Conservation (phyloP, 2,888 invertebrate species). For the Marronus borbonicus region DNA sequence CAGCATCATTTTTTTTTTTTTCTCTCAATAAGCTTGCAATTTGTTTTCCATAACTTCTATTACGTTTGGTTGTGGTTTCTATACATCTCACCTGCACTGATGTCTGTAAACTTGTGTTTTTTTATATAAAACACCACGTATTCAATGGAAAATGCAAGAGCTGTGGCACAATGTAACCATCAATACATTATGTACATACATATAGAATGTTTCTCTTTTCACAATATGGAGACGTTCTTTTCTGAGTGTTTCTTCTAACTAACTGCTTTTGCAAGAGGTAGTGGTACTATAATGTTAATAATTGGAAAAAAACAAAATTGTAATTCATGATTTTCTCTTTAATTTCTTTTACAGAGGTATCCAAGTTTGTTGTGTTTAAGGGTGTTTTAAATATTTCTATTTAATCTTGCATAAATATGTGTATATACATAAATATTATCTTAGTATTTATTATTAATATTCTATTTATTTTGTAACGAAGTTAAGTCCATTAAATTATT, state of each 20-base stretch:
- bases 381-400: slow-evolving; percentile 23
- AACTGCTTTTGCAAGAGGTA: slow-evolving; percentile 48
- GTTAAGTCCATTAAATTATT: slow-evolving; percentile 23
- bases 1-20: neutral
- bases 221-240: slow-evolving; percentile 21
- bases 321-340: slow-evolving; percentile 31
- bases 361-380: neutral
- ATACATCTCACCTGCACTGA: slow-evolving; percentile 10
- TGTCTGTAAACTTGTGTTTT: neutral
- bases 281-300: slow-evolving; percentile 36
- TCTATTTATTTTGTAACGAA: slow-evolving; percentile 39
- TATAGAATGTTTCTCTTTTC: neutral
- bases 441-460: slow-evolving; percentile 30
- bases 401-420: slow-evolving; percentile 3
- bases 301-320: neutral
- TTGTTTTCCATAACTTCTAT: neutral
- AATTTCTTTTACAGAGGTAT: slow-evolving; percentile 41
- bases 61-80: slow-evolving; percentile 17
- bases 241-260: slow-evolving; percentile 19
- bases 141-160: neutral
- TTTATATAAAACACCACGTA: neutral
- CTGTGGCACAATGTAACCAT: neutral
- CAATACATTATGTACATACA: neutral
- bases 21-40: neutral
- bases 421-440: slow-evolving; percentile 14